Base-by-base conservation (phyloP, 2,113 vertebrate species). In the Sorex fumeus region DNA sequence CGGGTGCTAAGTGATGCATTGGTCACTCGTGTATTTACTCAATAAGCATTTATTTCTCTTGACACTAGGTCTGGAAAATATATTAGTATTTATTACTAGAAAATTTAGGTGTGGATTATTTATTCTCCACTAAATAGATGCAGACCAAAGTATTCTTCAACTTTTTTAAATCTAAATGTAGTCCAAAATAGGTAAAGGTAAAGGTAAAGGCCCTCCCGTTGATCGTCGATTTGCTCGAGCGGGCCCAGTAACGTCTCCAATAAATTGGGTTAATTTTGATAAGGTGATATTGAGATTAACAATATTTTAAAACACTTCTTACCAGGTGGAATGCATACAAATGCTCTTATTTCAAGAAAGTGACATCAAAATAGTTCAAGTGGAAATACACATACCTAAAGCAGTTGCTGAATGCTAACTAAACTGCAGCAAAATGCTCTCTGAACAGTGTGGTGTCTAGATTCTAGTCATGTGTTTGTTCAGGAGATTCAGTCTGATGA, bases 391-490 rank as follows among this genome's bases (percentile, higher is more conserved):
- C 23, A 50, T 3, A 34, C 15, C 4, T 32, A 62, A 43, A 87
- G 27, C 19, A 75, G 50, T 34, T 40, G 36, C 50, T 36, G 34
- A 82, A 77, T 93, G 64, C 40, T 66, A 69, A 11, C 4, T 30
- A 69, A 79, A 75, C 15, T 82, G 60, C 30, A 34, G 23, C 43
- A 47, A 50, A 80, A 19, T 81, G 12, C 16, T 70, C 90, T 76
- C 57, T 80, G 15, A 74, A 32, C 16, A 32, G 0, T 75, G 40
- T 69, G 13, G 30, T 40, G 18, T 84, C 27, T 30, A 50, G 40
- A 60, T 77, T 57, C 62, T n/a, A 87, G 53, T 40, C 32, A 67
- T 43, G 47, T 19, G 25, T 95, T 74, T 93, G 87, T 90, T 66
- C 47, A 32, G 16, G 10, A 30, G 21, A 19, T 45, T 30, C 13